phyloP scores from a whole-genome alignment of 1,140 invertebrate genomes.

The Drosophila sucinea region DNA sequence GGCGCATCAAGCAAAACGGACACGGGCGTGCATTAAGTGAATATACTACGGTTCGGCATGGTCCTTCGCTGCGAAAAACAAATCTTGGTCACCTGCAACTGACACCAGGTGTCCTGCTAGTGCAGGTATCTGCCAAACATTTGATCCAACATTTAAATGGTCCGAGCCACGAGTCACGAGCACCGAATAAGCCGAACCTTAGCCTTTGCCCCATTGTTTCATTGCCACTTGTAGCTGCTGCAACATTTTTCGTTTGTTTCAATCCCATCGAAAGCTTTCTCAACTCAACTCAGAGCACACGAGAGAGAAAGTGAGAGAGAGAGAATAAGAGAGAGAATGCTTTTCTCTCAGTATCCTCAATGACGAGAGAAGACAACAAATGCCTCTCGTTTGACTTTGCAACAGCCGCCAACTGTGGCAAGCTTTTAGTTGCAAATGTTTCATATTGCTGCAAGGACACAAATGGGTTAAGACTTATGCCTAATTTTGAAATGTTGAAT shows the following conservation, averaged over 20 bases:
- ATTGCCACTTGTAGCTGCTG: slow-evolving; percentile 19
- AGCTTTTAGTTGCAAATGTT: slow-evolving; percentile 12
- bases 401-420: not conserved
- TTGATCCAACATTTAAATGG: not conserved
- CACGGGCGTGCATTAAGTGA: slow-evolving; percentile 75
- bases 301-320: slow-evolving; percentile 6
- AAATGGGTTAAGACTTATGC: too few species aligned
- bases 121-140: not conserved
- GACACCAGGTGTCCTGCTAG: slow-evolving; percentile 25
- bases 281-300: not conserved
- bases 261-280: slow-evolving; percentile 13
- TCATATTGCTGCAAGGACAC: too few species aligned
- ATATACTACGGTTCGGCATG: slow-evolving; percentile 54
- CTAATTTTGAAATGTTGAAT: too few species aligned
- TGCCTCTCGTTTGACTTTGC: not conserved
- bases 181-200: not conserved
- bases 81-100: slow-evolving; percentile 59
- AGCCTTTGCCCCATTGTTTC: slow-evolving; percentile 7
- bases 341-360: not conserved
- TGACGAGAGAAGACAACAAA: not conserved
- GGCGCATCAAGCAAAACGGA: slow-evolving; percentile 79
- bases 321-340: not conserved
- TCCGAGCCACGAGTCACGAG: not conserved
- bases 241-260: slow-evolving; percentile 28
- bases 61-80: slow-evolving; percentile 19